Evolutionary conservation across 2,113 vertebrate genomes (phyloP).

Genomic region (Otocyon megalotis): DNA sequence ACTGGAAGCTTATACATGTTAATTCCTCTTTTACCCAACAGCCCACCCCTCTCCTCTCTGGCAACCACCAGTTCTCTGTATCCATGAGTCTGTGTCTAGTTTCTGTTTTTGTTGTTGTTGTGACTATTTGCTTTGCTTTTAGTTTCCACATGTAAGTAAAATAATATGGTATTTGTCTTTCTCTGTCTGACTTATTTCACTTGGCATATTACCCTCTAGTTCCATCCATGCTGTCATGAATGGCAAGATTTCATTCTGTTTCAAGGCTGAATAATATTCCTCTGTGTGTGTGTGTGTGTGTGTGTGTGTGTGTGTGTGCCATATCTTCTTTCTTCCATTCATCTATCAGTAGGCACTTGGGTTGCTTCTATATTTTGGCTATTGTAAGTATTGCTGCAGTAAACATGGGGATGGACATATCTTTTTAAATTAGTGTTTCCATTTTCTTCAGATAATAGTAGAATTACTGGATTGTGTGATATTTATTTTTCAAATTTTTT

Average conservation of each 20-base stretch:
- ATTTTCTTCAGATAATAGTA: neutral
- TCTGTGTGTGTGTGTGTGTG: neutral
- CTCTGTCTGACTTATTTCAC: neutral
- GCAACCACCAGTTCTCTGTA: neutral
- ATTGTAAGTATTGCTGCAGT: neutral
- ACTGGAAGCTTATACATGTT: neutral
- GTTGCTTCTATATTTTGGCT: neutral
- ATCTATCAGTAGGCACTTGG: neutral
- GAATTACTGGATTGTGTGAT: neutral
- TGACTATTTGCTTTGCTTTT: neutral
- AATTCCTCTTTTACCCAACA: neutral
- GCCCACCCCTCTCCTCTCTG: neutral
- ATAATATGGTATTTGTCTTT: neutral
- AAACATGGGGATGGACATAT: neutral
- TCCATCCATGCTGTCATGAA: neutral
- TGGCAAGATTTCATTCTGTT: neutral
- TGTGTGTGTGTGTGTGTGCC: neutral
- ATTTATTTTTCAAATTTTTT: neutral
- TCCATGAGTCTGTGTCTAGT: neutral
- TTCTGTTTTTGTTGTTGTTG: neutral
- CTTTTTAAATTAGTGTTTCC: neutral
- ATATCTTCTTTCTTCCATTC: neutral
- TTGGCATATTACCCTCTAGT: neutral
- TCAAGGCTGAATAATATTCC: neutral
- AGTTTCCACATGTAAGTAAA: neutral